Evolutionary conservation across 2,888 invertebrate genomes (phyloP).

Genomic region (Lamellibrachia columna): DNA sequence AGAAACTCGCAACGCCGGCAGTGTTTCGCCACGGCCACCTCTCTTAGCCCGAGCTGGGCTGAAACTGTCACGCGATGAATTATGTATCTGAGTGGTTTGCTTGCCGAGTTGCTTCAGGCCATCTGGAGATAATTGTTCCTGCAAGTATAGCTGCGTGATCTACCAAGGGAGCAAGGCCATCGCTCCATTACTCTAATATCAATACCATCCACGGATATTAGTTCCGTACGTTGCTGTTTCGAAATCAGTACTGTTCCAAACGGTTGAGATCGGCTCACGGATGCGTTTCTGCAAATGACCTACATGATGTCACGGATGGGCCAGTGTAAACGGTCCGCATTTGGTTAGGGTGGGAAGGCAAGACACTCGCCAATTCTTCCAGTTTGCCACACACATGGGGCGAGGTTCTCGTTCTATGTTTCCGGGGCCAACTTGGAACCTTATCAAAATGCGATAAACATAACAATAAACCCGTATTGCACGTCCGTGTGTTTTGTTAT

Average conservation of each 20-base stretch:
- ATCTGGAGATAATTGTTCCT: background rate
- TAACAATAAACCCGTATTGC: too few species aligned
- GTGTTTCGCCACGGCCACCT: background rate
- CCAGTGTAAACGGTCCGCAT: background rate
- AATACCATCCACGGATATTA: background rate
- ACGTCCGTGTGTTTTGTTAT: too few species aligned
- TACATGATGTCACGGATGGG: background rate
- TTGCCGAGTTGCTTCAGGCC: background rate
- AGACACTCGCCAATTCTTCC: too few species aligned
- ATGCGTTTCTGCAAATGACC: background rate
- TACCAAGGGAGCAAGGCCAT: background rate
- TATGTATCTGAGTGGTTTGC: background rate
- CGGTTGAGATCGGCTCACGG: background rate
- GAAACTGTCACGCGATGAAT: constrained; percentile 1
- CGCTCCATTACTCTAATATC: background rate
- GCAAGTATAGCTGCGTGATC: background rate
- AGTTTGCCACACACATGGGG: too few species aligned
- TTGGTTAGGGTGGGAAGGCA: background rate
- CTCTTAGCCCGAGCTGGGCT: background rate
- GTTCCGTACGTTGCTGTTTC: background rate
- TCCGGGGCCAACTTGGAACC: too few species aligned
- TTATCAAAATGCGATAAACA: too few species aligned
- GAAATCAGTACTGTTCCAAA: background rate
- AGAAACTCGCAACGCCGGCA: background rate
- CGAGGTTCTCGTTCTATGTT: too few species aligned